Conservation (phyloP, 1,140 invertebrate genomes). For the Heliconius nattereri region DNA sequence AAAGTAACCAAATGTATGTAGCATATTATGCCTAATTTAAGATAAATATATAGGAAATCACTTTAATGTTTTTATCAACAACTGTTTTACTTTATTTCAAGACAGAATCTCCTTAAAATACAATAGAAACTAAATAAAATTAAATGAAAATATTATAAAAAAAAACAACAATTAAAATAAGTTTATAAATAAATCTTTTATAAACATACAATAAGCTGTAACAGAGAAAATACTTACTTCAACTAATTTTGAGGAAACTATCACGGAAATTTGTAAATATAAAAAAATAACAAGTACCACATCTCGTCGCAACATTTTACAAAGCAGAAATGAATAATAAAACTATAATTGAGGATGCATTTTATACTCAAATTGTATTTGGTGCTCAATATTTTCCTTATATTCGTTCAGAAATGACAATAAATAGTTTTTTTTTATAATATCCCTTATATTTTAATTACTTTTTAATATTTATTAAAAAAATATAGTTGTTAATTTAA, state of each 20-base stretch:
- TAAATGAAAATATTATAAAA: neutral
- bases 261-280: neutral
- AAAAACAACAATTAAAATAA: neutral
- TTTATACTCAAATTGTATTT: conserved; percentile 14
- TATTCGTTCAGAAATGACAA: neutral
- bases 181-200: neutral
- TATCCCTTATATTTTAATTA: neutral
- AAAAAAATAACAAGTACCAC: neutral
- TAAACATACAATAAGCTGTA: neutral
- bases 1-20: no score
- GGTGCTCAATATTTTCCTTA: conserved; percentile 2
- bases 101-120: neutral
- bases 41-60: no score
- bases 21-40: no score
- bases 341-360: conserved; percentile 12
- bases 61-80: neutral
- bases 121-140: neutral
- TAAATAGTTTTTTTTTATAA: neutral
- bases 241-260: conserved; percentile 6
- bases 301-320: neutral
- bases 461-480: neutral
- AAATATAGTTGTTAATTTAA: neutral
- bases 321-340: conserved; percentile 9
- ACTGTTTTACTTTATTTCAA: neutral
- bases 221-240: neutral